A percentile compares a stretch with the other conserved stretches of the same genome.
Conservation (phyloP, 37 sponge, comb jelly and placozoan species). For the Chondrosia reniformis region DNA sequence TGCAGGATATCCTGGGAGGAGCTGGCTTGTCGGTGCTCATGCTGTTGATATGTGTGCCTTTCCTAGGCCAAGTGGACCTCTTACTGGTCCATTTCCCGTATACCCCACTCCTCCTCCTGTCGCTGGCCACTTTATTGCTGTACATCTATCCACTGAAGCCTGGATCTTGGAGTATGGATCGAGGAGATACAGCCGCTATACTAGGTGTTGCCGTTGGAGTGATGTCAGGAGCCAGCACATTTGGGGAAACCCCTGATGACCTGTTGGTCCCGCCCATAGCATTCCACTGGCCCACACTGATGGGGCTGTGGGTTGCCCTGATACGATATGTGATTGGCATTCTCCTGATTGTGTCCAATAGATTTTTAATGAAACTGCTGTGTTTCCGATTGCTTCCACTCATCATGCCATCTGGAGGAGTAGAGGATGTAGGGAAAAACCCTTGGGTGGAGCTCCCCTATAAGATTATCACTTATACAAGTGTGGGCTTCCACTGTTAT, state of each 20-base stretch:
- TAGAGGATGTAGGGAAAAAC: constrained; percentile 58
- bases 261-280: constrained; percentile 40
- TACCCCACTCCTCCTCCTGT: constrained; percentile 12
- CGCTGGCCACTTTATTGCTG: constrained; percentile 48
- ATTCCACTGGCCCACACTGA: constrained; percentile 32
- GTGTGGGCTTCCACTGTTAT: constrained; percentile 65
- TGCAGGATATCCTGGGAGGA: constrained; percentile 73
- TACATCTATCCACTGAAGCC: constrained; percentile 79
- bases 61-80: constrained; percentile 45
- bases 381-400: constrained; percentile 75
- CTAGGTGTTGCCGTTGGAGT: constrained; percentile 56
- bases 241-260: constrained; percentile 60
- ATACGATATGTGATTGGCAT: constrained; percentile 75
- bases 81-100: constrained; percentile 28
- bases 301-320: constrained; percentile 33
- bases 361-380: constrained; percentile 80
- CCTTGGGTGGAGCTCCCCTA: constrained; percentile 87
- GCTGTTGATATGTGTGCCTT: constrained; percentile 26
- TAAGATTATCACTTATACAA: constrained; percentile 73
- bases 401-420: constrained; percentile 79
- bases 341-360: constrained; percentile 63
- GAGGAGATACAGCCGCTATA: constrained; percentile 91
- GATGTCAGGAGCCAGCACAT: constrained; percentile 16
- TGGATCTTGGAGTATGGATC: constrained; percentile 70
- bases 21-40: constrained; percentile 57